Evolutionary conservation across 1,140 invertebrate genomes (phyloP), one percentile per base, ranked within the genome.

Genomic region (Euura lappo): DNA sequence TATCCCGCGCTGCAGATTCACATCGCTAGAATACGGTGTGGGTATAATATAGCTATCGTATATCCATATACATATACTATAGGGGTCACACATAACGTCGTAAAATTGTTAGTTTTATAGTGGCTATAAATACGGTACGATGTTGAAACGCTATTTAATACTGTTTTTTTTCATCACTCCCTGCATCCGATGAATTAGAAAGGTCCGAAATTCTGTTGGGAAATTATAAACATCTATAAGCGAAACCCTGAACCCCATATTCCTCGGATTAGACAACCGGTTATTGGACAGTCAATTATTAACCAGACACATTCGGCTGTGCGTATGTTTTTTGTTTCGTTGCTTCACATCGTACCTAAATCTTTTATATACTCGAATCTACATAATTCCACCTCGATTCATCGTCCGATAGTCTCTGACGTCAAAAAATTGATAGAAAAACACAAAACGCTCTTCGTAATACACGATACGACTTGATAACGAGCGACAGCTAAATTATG

Each of bases 401-500:
- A 28, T 28, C 28, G 28, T 28, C 28, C 28, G 28, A 28, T 28
- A 28, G 28, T 28, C 28, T 28, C 28, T 28, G 28, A 28, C 28
- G 28, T 28, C 28, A 28, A 28, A 28, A 28, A 28, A 28, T 28
- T 28, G 3, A 60, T 11, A 60, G 51, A 60, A 60, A 60, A 60
- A 60, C 10, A 60, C 13, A n/a, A 5, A 60, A 60, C 5, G 13
- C 51, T n/a, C 28, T 60, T n/a, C 51, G 51, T 3, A 28, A 28
- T 28, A 60, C 51, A 60, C 51, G 51, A 60, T 60, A 60, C 8
- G 6, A 60, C 51, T 60, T 60, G 51, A 60, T 60, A 60, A 60
- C 51, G 51, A n/a, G 51, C 51, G 13, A 60, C 51, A 60, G 13
- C 51, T 60, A 60, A 60, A 60, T 60, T 60, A 60, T n/a, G 51